Conservation (phyloP, 2,797 vertebrate species). For the Enteromius treurensis region DNA sequence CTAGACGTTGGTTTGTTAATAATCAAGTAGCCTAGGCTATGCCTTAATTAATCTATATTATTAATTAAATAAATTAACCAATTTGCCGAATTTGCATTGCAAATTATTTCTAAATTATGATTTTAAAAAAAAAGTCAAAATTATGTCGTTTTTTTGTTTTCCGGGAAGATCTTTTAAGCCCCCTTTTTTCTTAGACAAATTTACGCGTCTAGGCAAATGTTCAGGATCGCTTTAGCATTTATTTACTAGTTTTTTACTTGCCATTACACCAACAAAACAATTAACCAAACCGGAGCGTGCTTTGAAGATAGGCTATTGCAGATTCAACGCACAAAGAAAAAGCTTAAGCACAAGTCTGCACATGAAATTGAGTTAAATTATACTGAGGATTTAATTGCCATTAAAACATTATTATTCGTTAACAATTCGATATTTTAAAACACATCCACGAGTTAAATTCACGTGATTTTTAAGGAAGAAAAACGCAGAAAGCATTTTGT, state of each 20-base stretch:
- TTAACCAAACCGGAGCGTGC: neutral
- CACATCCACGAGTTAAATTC: no score
- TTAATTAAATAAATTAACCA: neutral
- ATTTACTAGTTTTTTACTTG: neutral
- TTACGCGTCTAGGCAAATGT: neutral
- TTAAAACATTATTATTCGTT: neutral
- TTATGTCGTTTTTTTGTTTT: neutral
- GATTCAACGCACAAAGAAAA: neutral
- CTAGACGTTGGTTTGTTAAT: neutral
- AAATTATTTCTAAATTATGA: neutral
- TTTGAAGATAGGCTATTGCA: neutral
- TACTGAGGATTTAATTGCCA: neutral
- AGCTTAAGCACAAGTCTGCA: neutral
- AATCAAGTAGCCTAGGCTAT: neutral
- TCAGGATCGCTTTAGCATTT: neutral
- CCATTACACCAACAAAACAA: slow-evolving; percentile 4
- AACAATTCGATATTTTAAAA: neutral
- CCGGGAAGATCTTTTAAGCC: neutral
- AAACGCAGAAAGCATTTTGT: neutral
- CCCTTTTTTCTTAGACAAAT: neutral
- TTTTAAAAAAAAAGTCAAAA: no score
- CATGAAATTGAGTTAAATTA: neutral
- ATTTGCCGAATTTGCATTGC: neutral
- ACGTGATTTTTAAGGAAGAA: neutral
- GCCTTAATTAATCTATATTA: neutral